Conservation (phyloP, 2,797 vertebrate species). For the Masticophis lateralis region DNA sequence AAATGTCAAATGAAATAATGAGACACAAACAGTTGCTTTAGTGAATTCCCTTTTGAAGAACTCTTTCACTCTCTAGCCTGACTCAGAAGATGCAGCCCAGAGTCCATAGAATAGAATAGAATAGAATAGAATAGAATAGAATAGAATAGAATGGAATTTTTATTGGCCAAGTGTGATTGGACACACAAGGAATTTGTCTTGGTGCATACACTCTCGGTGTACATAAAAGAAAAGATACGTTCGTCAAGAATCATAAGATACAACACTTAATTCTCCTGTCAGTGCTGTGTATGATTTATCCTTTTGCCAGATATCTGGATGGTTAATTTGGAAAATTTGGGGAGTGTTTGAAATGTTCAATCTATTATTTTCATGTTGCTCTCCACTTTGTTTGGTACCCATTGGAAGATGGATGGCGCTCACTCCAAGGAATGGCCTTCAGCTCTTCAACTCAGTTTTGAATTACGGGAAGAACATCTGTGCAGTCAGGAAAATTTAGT, state of each 20-base stretch:
- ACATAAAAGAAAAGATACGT: too few relatives aligned
- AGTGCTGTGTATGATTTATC: neutral
- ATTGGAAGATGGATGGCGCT: neutral
- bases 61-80: neutral
- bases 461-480: neutral
- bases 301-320: neutral
- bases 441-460: neutral
- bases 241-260: too few relatives aligned
- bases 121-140: too few relatives aligned
- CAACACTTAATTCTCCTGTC: neutral
- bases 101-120: neutral
- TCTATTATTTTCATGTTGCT: neutral
- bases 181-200: too few relatives aligned
- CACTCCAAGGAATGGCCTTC: neutral
- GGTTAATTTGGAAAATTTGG: neutral
- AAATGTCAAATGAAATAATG: neutral
- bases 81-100: neutral
- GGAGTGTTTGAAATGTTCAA: neutral
- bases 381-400: neutral
- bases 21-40: neutral
- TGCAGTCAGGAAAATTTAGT: neutral
- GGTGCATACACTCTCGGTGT: too few relatives aligned
- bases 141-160: too few relatives aligned
- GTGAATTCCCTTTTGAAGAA: neutral
- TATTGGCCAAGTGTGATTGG: too few relatives aligned